Conservation (phyloP, 1,140 invertebrate species). For the Lucilia sericata region DNA sequence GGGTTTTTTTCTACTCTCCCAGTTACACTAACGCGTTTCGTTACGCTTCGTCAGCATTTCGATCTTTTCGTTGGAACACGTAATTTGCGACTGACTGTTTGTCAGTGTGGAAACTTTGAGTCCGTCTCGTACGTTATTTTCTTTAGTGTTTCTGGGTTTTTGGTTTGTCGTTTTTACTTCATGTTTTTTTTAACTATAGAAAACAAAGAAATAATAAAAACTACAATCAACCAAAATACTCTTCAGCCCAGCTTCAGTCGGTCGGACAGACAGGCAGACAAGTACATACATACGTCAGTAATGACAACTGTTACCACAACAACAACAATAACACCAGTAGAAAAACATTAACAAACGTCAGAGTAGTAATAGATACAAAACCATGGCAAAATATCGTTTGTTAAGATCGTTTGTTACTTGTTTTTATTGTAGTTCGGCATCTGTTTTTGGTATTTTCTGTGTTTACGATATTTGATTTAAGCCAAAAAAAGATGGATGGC, state of each 20-base stretch:
- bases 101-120: neutral
- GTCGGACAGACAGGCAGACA: neutral
- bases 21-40: slow-evolving; percentile 43
- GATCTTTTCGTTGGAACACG: slow-evolving; percentile 42
- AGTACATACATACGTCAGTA: neutral
- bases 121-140: neutral
- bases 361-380: slow-evolving; percentile 4
- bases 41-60: slow-evolving; percentile 41
- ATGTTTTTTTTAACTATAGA: neutral
- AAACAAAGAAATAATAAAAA: neutral
- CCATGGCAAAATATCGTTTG: neutral
- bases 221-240: too few relatives aligned
- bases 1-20: neutral
- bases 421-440: slow-evolving; percentile 1
- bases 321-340: neutral
- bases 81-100: slow-evolving; percentile 44
- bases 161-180: neutral
- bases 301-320: neutral
- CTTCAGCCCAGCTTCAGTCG: neutral
- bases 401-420: slow-evolving; percentile 19
- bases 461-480: neutral
- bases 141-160: neutral
- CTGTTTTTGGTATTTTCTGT: slow-evolving; percentile 11
- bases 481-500: neutral
- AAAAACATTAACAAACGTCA: neutral